Percentiles rank a stretch among this genome's conserved stretches.
phyloP scores from a whole-genome alignment of 2,113 vertebrate genomes.

The Mesoclemmys tuberculata region DNA sequence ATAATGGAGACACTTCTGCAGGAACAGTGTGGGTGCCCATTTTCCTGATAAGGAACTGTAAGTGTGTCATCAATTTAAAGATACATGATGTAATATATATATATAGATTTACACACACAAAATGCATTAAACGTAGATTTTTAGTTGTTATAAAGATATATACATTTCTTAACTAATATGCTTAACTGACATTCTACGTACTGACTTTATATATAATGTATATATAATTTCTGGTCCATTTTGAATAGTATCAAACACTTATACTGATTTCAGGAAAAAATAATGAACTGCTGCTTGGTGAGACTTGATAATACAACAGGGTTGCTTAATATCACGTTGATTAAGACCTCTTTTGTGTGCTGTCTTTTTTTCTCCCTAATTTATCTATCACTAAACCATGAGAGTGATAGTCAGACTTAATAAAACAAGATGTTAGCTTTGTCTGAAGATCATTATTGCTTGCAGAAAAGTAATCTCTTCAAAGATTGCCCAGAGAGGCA shows the following conservation, averaged over 20 bases:
- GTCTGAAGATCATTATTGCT: slow-evolving; percentile 30
- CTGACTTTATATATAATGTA: slow-evolving; percentile 23
- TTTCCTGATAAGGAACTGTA: slow-evolving; percentile 25
- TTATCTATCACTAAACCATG: not conserved
- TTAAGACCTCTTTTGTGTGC: not conserved
- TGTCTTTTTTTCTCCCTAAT: not conserved
- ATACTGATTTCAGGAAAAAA: slow-evolving; percentile 8
- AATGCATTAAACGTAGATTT: not conserved
- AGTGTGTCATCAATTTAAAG: slow-evolving; percentile 29
- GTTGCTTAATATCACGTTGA: not conserved
- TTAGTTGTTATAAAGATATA: not conserved
- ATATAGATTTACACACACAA: not conserved
- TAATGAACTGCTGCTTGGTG: not conserved
- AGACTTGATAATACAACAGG: not conserved
- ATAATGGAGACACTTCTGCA: slow-evolving; percentile 80
- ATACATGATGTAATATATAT: not conserved
- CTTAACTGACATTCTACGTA: not conserved
- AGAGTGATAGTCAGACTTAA: not conserved
- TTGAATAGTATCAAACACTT: slow-evolving; percentile 31
- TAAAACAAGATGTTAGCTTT: slow-evolving; percentile 38
- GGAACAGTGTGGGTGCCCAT: slow-evolving; percentile 73
- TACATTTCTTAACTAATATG: not conserved
- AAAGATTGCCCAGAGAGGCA: slow-evolving; percentile 36
- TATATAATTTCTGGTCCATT: slow-evolving; percentile 57
- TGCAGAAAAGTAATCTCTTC: slow-evolving; percentile 23